A percentile compares a stretch with the other conserved stretches of the same genome.
phyloP scores from a whole-genome alignment of 2,888 invertebrate genomes.

The Hypselothyrea guttata region DNA sequence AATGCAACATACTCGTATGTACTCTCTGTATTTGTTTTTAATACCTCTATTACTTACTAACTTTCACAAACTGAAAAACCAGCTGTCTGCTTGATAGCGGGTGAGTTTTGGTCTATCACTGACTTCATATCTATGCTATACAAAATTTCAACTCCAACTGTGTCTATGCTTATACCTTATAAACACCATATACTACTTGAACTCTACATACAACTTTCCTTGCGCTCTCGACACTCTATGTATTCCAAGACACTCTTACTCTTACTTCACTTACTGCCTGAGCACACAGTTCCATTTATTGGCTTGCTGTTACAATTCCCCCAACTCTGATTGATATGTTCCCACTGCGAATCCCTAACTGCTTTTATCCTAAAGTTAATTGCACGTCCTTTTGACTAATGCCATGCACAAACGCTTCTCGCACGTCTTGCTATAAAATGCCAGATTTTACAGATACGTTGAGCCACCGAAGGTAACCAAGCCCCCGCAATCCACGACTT shows the following conservation, averaged over 20 bases:
- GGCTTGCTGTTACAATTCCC: neutral
- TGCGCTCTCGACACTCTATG: neutral
- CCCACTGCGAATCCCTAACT: neutral
- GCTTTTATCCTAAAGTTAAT: slow-evolving; percentile 3
- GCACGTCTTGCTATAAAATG: slow-evolving; percentile 59
- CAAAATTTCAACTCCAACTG: slow-evolving; percentile 22
- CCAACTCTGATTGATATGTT: neutral
- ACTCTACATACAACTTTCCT: neutral
- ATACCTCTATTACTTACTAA: slow-evolving; percentile 43
- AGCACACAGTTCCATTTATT: neutral
- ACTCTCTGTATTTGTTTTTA: slow-evolving; percentile 31
- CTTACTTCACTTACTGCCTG: slow-evolving; percentile 23
- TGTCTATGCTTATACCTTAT: slow-evolving; percentile 25
- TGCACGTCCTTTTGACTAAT: slow-evolving; percentile 70
- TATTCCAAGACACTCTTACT: slow-evolving; percentile 15
- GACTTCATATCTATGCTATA: slow-evolving; percentile 8
- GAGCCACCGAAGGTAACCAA: slow-evolving; percentile 80
- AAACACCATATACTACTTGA: neutral
- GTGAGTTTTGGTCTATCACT: slow-evolving; percentile 78
- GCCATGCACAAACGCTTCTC: slow-evolving; percentile 35
- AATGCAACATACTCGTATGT: slow-evolving; percentile 16
- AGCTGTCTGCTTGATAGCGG: slow-evolving; percentile 83
- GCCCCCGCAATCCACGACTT: slow-evolving; percentile 76
- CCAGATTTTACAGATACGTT: slow-evolving; percentile 82
- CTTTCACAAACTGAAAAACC: slow-evolving; percentile 68